Base-by-base conservation (phyloP, 2,797 vertebrate genomes). In the Rhabdomys pumilio region DNA sequence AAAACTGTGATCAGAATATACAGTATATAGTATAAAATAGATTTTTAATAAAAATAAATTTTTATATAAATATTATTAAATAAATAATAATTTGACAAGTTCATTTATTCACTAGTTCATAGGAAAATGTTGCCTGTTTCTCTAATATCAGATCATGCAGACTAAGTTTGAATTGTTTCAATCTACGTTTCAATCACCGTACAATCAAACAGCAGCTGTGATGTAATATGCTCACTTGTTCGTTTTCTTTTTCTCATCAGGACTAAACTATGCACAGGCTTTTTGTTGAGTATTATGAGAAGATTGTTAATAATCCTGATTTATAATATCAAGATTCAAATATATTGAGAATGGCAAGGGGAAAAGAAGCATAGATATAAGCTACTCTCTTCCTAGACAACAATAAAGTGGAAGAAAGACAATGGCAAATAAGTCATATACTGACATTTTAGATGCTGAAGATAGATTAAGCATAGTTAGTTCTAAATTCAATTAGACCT, bases 401-500 rank as follows among this genome's bases (percentile, higher is more conserved):
- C 26, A 65, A 24, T 85, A 85, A 75, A 96, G 5, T 19, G 63
- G 34, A 31, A 90, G 34, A 90, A 0, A 55, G 22, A 26, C 91
- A 95, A 81, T 69, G 12, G 15, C 6, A 87, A 96, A 92, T n/a
- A 34, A n/a, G 19, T 90, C 57, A 86, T 24, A 2, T 38, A 83
- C 26, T 87, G 67, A 69, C 75, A 80, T 57, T 94, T 95, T 95
- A 89, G 53, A 61, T 88, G 89, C 17, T 4, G 13, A 19, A 17
- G 90, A 77, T 86, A 95, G 55, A 83, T 2, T 83, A 87, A 93
- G 65, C 22, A 79, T 89, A 95, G 77, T 61, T 90, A 93, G 90
- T 92, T 93, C 65, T 94, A 93, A 96, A 97, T 93, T 94, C 89
- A 96, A 87, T 97, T 97, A 93, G 38, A 63, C 31, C 10, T 44